phyloP scores from a whole-genome alignment of 2,113 vertebrate species.

The Melanotaenia duboulayi region DNA sequence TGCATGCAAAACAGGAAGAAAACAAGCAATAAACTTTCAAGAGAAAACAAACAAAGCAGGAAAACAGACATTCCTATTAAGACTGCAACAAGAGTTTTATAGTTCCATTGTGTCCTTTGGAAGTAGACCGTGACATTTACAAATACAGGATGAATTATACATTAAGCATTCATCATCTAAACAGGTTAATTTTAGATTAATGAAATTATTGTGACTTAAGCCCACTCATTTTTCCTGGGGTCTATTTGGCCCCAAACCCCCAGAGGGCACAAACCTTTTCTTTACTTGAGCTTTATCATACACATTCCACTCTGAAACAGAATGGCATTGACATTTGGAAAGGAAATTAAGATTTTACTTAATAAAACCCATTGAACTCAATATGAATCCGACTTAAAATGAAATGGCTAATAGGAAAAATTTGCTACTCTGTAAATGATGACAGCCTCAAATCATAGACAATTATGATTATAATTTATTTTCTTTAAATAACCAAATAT shows the following conservation, averaged over 20 bases:
- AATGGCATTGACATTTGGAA: slow-evolving; percentile 47
- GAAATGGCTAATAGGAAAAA: slow-evolving; percentile 17
- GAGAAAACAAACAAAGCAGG: not conserved
- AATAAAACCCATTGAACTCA: slow-evolving; percentile 23
- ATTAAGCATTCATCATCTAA: slow-evolving; percentile 7
- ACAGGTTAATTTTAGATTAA: slow-evolving; percentile 26
- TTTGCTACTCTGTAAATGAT: not conserved
- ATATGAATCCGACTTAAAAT: slow-evolving; percentile 36
- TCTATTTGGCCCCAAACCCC: slow-evolving; percentile 19
- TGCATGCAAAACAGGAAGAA: not conserved
- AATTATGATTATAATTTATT: not conserved
- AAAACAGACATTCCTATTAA: not conserved
- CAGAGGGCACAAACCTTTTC: slow-evolving; percentile 29
- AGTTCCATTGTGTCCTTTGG: not conserved
- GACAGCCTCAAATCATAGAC: not conserved
- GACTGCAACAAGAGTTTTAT: not conserved
- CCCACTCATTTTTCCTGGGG: slow-evolving; percentile 32
- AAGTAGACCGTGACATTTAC: slow-evolving; percentile 16
- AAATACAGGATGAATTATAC: slow-evolving; percentile 6
- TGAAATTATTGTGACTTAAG: slow-evolving; percentile 55
- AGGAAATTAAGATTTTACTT: slow-evolving; percentile 16
- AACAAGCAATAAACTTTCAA: not conserved
- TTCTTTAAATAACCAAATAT: not conserved
- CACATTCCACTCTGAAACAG: slow-evolving; percentile 1
- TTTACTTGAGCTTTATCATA: slow-evolving; percentile 4